Conservation (phyloP, 2,888 invertebrate species). For the Xestia sexstrigata region DNA sequence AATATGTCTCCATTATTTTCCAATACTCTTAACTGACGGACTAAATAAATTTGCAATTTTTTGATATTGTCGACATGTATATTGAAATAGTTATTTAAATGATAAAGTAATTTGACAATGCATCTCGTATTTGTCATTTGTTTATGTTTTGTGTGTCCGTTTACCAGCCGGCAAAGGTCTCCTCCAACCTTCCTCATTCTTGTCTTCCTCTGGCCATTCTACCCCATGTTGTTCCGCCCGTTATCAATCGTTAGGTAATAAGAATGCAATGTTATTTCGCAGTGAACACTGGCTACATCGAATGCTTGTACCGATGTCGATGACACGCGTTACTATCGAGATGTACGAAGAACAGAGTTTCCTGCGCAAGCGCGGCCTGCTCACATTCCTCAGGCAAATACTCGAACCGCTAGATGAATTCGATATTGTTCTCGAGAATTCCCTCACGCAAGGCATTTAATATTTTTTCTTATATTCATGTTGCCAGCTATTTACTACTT, state of each 20-base stretch:
- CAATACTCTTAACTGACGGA: too few relatives aligned
- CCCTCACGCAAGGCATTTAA: slow-evolving; percentile 92
- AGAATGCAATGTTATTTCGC: slow-evolving; percentile 67
- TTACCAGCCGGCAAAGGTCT: neutral
- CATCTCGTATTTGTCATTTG: neutral
- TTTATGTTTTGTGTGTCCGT: neutral
- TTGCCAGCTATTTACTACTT: slow-evolving; percentile 48
- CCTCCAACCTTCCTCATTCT: neutral
- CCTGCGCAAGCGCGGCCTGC: slow-evolving; percentile 95
- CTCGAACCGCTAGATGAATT: slow-evolving; percentile 97
- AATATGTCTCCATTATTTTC: too few relatives aligned
- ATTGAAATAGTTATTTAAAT: neutral
- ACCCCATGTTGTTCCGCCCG: neutral
- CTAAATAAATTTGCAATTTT: too few relatives aligned
- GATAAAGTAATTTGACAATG: neutral
- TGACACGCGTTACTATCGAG: slow-evolving; percentile 96
- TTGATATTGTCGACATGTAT: too few relatives aligned
- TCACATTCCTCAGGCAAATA: slow-evolving; percentile 97
- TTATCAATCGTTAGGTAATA: neutral
- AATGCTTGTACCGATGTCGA: slow-evolving; percentile 97
- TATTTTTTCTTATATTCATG: neutral
- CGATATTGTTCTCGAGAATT: slow-evolving; percentile 96
- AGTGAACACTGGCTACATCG: slow-evolving; percentile 97
- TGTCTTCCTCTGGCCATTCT: neutral
- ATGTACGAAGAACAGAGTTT: slow-evolving; percentile 99